A percentile compares a stretch with the other conserved stretches of the same genome.
Evolutionary conservation across 2,888 invertebrate species (phyloP).

Genomic region (Chydorus sphaericus): DNA sequence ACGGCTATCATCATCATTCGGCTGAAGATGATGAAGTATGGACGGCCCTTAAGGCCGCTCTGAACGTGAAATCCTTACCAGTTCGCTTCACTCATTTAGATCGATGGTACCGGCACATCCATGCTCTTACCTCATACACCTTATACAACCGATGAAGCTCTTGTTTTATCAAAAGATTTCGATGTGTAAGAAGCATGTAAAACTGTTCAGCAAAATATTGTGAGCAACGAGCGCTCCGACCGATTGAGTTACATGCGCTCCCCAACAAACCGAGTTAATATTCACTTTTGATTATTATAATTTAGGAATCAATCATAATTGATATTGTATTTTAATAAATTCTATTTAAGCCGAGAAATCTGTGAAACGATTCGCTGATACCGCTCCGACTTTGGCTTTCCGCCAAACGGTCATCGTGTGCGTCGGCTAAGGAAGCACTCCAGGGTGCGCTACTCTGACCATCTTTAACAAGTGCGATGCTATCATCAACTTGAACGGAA

Average conservation of each 20-base stretch:
- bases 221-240: no score
- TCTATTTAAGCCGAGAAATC: conserved; percentile 27
- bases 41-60: not conserved
- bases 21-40: not conserved
- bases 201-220: no score
- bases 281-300: conserved; percentile 14
- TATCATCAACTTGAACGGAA: conserved; percentile 68
- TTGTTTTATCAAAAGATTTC: no score
- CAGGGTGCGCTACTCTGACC: conserved; percentile 71
- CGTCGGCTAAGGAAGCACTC: conserved; percentile 26
- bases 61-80: not conserved
- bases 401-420: conserved; percentile 45
- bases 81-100: not conserved
- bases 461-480: conserved; percentile 79
- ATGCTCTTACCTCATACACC: no score
- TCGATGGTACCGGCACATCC: conserved; percentile 14
- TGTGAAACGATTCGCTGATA: conserved; percentile 36
- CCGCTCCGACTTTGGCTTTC: conserved; percentile 53
- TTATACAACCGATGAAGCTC: no score
- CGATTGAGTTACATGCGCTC: no score
- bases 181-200: no score
- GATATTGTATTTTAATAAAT: conserved; percentile 53
- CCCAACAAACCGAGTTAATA: not conserved
- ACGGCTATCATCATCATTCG: not conserved
- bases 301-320: conserved; percentile 76